Base-by-base conservation (phyloP, 2,113 vertebrate species). In the Hylia prasina region DNA sequence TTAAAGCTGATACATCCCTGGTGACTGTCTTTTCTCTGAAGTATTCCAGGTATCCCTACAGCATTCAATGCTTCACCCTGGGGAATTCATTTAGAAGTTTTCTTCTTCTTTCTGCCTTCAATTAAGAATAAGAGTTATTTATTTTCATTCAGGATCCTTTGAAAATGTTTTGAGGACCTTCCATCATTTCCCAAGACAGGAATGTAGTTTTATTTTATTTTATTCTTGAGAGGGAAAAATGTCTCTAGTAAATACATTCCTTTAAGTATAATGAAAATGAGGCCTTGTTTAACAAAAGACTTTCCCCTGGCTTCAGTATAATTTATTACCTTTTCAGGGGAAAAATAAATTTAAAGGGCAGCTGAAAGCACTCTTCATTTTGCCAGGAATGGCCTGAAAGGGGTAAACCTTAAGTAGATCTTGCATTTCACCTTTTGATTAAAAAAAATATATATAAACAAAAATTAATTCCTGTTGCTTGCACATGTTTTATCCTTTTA, bases 111-210 rank as follows among this genome's bases (percentile, higher is more conserved):
- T 84, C 20, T 8, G 31, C 13, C 33, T 77, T 77, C 35, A 57
- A 23, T 79, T 94, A 87, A 58, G 77, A 84, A 42, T 53, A 87
- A 79, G 48, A 40, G 58, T 82, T 76, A 80, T 71, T 84, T 94
- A 24, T 84, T 96, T 89, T 94, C 23, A 39, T 88, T 90, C 57
- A 65, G 11, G 19, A 51, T 84, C 73, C 22, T 90, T 93, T 89
- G 70, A 97, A 94, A 97, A 54, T 69, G 18, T 68, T 83, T 93
- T 71, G 82, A 86, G 71, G 51, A 72, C 40, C 51, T 65, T 93
- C 54, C 50, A 87, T 82, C 54, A 71, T 89, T 93, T 87, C 53
- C 83, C 92, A 72, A 82, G 64, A 60, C 57, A 75, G 54, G 50
- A 92, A 75, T 93, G 35, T 88, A 25, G 69, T 21, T 92, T 94